These are phyloP conservation scores for Drosophila athabasca DNA, from an alignment of 1,140 invertebrate species.

Conservation along the genomic window DNA sequence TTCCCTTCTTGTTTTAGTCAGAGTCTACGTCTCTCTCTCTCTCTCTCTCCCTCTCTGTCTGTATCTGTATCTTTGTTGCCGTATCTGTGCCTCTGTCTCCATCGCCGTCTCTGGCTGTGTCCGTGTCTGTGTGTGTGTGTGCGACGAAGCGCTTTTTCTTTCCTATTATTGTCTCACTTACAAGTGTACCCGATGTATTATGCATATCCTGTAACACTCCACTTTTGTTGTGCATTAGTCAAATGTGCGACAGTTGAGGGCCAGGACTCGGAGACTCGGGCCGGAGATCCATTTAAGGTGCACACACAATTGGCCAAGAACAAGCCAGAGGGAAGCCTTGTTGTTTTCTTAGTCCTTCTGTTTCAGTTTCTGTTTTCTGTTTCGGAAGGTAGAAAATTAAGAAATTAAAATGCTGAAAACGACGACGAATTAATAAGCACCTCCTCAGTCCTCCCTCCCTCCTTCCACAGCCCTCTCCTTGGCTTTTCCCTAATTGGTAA, in stretches of 20 bases:
- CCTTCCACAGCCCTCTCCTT: background rate
- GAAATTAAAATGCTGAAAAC: slow-evolving; percentile 68
- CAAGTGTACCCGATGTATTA: slow-evolving; percentile 82
- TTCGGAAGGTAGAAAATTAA: slow-evolving; percentile 61
- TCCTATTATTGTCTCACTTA: slow-evolving; percentile 83
- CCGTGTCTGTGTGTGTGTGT: slow-evolving; percentile 36
- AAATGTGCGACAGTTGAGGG: slow-evolving; percentile 73
- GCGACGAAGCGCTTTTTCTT: slow-evolving; percentile 67
- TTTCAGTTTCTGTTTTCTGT: slow-evolving; percentile 7
- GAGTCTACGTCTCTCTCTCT: too few species aligned
- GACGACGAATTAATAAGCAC: slow-evolving; percentile 73
- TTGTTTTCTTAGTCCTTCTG: slow-evolving; percentile 30
- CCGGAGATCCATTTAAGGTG: slow-evolving; percentile 56
- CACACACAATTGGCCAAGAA: slow-evolving; percentile 68
- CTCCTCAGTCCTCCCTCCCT: background rate
- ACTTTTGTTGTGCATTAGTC: slow-evolving; percentile 82
- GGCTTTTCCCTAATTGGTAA: slow-evolving; percentile 55
- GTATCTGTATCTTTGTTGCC: background rate
- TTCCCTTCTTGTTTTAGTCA: too few species aligned
- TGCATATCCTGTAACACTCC: slow-evolving; percentile 82
- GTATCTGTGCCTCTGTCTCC: slow-evolving; percentile 15
- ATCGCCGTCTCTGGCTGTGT: background rate
- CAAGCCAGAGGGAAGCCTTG: slow-evolving; percentile 26
- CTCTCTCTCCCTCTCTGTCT: background rate
- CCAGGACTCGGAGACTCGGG: background rate